phyloP scores from a whole-genome alignment of 2,113 vertebrate species.

The Fukomys damarensis region DNA sequence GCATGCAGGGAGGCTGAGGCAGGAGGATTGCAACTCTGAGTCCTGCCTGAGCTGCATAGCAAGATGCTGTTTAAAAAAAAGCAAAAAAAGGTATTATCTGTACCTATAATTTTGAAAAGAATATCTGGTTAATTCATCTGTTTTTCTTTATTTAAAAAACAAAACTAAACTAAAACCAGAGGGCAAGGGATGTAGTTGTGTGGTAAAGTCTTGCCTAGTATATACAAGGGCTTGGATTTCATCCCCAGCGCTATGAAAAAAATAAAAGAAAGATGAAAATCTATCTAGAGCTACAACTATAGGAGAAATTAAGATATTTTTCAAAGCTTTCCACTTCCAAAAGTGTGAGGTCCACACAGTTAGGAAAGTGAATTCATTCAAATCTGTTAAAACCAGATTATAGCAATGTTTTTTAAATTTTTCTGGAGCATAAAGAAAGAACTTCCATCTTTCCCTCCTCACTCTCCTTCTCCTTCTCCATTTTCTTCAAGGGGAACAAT shows the following conservation, averaged over 20 bases:
- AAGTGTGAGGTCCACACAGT: background rate
- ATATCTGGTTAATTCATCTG: constrained; percentile 8
- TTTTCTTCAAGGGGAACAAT: background rate
- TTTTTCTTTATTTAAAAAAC: background rate
- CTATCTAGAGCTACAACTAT: background rate
- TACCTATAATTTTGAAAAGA: constrained; percentile 6
- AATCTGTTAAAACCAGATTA: background rate
- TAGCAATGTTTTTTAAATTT: background rate
- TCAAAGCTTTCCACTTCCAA: background rate
- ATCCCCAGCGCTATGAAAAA: background rate
- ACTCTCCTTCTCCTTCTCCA: background rate
- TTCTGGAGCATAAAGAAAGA: constrained; percentile 12
- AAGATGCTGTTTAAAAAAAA: background rate
- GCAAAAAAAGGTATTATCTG: background rate
- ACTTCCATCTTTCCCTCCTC: background rate
- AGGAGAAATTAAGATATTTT: background rate
- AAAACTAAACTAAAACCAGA: background rate
- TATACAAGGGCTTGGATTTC: background rate
- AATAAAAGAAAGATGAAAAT: background rate
- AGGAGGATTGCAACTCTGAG: background rate
- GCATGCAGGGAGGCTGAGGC: background rate
- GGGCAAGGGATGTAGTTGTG: no score
- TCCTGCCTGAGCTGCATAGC: background rate
- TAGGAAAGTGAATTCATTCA: constrained; percentile 8
- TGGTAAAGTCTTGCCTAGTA: background rate